Evolutionary conservation across 2,888 invertebrate genomes (phyloP), one percentile per base, ranked within the genome.

Genomic region (Himalopsyche japonica): DNA sequence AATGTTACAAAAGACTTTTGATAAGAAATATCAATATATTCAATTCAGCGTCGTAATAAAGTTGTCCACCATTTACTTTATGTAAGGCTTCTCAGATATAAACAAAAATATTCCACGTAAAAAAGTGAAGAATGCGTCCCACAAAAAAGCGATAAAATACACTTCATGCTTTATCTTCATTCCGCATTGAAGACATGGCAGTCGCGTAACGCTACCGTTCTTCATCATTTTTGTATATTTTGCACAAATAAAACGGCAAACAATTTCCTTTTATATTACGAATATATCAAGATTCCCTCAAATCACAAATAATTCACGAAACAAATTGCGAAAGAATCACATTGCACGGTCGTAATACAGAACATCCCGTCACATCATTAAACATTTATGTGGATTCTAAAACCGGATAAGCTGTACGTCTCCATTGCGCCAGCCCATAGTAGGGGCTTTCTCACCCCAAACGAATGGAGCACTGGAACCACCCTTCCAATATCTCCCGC

Each of bases 311-410:
- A 86, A 86, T 86, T 86, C 86, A 86, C 84, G 86, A 84, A 84
- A 84, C 86, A 86, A 86, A 86, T 86, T 86, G 86, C 84, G 83
- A 84, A 86, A 86, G 86, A 86, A 86, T 86, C 84, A 83, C 84
- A 86, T 80, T 84, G 86, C 84, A 79, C 84, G 82, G 80, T 84
- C 85, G 86, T 84, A 84, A 86, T 82, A 48, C 86, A 84, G 81
- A 84, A 79, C 86, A 84, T 84, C 86, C 86, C 84, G 86, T 79
- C 86, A 84, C 86, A 84, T 83, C 86, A 86, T 86, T 86, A 86
- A 86, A 86, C 86, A 86, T 86, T 86, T 84, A 86, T 86, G 83
- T 81, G 82, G 86, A 86, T 84, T 84, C 86, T 86, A 84, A 86
- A 84, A 84, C 86, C 82, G 82, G 86, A 82, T 85, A 86, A 86